Evolutionary conservation across 2,888 invertebrate genomes (phyloP).

Genomic region (Napeogenes sylphis): DNA sequence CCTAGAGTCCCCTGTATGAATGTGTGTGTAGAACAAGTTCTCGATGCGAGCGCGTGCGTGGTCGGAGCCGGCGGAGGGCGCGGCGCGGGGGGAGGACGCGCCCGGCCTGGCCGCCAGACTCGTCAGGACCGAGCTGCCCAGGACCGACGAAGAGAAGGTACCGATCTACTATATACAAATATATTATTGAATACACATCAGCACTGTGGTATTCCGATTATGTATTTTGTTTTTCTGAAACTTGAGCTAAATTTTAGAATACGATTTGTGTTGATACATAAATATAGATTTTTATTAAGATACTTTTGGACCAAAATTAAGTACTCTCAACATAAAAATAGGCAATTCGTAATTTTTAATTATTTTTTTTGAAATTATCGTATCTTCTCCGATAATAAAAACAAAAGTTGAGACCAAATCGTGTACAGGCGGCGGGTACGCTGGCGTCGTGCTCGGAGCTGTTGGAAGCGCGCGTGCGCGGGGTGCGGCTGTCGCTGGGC

Average conservation of each 20-base stretch:
- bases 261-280: too few species aligned
- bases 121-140: constrained; percentile 53
- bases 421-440: constrained; percentile 27
- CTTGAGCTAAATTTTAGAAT: too few species aligned
- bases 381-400: too few species aligned
- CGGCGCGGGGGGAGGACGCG: constrained; percentile 43
- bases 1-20: constrained; percentile 11
- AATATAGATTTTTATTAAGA: too few species aligned
- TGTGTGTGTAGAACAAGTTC: constrained; percentile 83
- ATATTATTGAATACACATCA: too few species aligned
- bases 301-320: too few species aligned
- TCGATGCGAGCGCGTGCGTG: constrained; percentile 89
- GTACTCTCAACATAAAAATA: too few species aligned
- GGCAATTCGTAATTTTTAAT: too few species aligned
- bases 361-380: too few species aligned
- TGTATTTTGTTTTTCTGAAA: too few species aligned
- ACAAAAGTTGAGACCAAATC: too few species aligned
- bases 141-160: constrained; percentile 52
- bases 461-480: constrained; percentile 80
- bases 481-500: constrained; percentile 82
- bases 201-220: too few species aligned
- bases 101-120: constrained; percentile 57
- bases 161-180: constrained; percentile 11
- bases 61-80: constrained; percentile 80
- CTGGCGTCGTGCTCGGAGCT: constrained; percentile 68